Evolutionary conservation across 1,140 invertebrate genomes (phyloP).

Genomic region (Microvelia longipes): DNA sequence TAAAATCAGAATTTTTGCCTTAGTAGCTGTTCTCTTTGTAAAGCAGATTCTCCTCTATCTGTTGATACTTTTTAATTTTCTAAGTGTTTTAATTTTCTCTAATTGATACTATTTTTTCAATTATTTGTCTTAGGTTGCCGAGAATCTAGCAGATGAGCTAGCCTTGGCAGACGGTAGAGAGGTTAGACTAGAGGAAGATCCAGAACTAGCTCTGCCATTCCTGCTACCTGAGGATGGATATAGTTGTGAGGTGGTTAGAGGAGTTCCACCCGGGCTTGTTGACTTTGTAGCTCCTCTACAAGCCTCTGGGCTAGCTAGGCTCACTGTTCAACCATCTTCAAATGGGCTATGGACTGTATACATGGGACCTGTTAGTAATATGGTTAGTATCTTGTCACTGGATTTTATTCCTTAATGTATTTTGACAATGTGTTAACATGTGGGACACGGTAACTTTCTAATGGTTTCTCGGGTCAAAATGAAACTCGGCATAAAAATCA

Average conservation of each 20-base stretch:
- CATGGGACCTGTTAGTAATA: conserved; percentile 41
- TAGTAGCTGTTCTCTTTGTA: too few species aligned
- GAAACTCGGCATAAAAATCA: too few species aligned
- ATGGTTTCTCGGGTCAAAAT: too few species aligned
- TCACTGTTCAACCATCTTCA: conserved; percentile 77
- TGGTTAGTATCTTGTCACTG: conserved; percentile 18
- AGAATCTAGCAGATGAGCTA: conserved; percentile 83
- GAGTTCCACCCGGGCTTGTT: conserved; percentile 67
- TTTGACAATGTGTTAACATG: too few species aligned
- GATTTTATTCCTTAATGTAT: too few species aligned
- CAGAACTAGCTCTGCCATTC: conserved; percentile 74
- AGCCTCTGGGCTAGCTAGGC: conserved; percentile 67
- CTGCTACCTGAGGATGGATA: conserved; percentile 94
- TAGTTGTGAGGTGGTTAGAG: conserved; percentile 87
- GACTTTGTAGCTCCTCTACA: conserved; percentile 83
- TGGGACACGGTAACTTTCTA: too few species aligned
- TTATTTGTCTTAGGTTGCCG: conserved; percentile 53
- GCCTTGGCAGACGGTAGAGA: conserved; percentile 77
- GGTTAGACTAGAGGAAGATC: conserved; percentile 65
- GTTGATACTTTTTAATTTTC: too few species aligned
- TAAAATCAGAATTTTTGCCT: too few species aligned
- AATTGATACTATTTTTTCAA: too few species aligned
- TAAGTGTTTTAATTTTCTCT: too few species aligned
- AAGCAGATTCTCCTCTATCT: too few species aligned
- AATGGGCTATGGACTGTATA: conserved; percentile 90